Base-by-base conservation (phyloP, 92 coral and sea anemone genomes). In the Epizoanthus ramosus region DNA sequence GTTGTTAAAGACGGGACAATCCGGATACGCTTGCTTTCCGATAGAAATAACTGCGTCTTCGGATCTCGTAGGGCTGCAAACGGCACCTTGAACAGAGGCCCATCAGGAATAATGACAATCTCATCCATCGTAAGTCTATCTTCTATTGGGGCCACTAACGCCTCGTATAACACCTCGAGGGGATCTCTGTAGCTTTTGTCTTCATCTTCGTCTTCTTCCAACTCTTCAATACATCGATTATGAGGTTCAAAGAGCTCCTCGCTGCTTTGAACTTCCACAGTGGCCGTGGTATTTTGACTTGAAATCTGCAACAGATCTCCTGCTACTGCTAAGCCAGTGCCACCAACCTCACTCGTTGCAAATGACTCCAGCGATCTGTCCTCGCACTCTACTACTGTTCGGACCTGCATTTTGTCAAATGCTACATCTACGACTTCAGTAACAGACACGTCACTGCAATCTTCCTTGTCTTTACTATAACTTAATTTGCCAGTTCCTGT, bases 61-160 rank as follows among this genome's bases (percentile, higher is more conserved):
- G 75, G 67, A 39, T 74, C 76, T 22, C 63, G 71, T 45, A 84
- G 75, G 22, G 87, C 87, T 41, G 87, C 83, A 74, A 84, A 84
- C 31, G 83, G 87, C 8, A 84, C 74, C 19, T 15, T 45, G 16
- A 41, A 84, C 57, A 84, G 52, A 50, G 22, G 8, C 22, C 87
- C 87, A 3, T 74, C 83, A 17, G 87, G 87, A 13, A 84, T 66
- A 6, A 84, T 66, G 22, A 74, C 76, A 52, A 84, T 23, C 63
- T 84, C 87, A 0, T 74, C 75, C 5, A 60, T 72, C 3, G 52
- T 28, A 22, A 83, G 21, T 37, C 58, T 10, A 13, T 74, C n/a
- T 47, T 28, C 37, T 7, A 83, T 71, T 8, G 87, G 80, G 64
- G 57, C 41, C 13, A 83, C n/a, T 73, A 83, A 57, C 13, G 9